Conservation (phyloP, 2,888 invertebrate genomes). For the Hoplodrina ambigua region DNA sequence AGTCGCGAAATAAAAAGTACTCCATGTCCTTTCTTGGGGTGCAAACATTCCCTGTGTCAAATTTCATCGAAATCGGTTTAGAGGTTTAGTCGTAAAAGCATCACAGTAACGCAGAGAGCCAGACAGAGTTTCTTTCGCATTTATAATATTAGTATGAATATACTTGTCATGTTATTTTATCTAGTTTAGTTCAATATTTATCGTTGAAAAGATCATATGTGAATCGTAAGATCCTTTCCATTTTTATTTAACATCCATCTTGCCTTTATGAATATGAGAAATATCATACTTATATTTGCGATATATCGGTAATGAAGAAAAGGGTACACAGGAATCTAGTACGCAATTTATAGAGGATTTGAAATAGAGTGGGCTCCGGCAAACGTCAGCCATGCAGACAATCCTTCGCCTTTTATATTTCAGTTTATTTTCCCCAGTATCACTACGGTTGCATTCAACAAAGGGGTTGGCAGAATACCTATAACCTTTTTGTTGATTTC, state of each 20-base stretch:
- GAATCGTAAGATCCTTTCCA: not conserved
- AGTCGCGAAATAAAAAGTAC: too few species aligned
- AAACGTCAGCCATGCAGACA: not conserved
- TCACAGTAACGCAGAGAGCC: too few species aligned
- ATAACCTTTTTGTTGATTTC: not conserved
- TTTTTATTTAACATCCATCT: not conserved
- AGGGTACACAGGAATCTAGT: not conserved
- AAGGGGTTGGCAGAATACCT: not conserved
- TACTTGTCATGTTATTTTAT: not conserved
- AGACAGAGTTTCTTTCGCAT: too few species aligned
- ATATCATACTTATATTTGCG: not conserved
- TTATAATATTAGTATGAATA: not conserved
- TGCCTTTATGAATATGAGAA: not conserved
- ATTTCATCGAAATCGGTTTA: too few species aligned
- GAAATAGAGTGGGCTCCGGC: constrained; percentile 1
- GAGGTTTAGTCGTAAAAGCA: too few species aligned
- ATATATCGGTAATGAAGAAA: not conserved
- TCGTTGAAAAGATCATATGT: constrained; percentile 17
- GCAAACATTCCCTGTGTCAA: too few species aligned
- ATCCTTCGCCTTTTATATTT: not conserved
- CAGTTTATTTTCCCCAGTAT: not conserved
- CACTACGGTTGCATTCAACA: not conserved
- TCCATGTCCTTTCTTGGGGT: too few species aligned
- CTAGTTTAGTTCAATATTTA: constrained; percentile 1
- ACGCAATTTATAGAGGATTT: constrained; percentile 8